Percentiles rank a stretch among this genome's conserved stretches.
Conservation (phyloP, 2,797 vertebrate species). For the Coilia nasus region DNA sequence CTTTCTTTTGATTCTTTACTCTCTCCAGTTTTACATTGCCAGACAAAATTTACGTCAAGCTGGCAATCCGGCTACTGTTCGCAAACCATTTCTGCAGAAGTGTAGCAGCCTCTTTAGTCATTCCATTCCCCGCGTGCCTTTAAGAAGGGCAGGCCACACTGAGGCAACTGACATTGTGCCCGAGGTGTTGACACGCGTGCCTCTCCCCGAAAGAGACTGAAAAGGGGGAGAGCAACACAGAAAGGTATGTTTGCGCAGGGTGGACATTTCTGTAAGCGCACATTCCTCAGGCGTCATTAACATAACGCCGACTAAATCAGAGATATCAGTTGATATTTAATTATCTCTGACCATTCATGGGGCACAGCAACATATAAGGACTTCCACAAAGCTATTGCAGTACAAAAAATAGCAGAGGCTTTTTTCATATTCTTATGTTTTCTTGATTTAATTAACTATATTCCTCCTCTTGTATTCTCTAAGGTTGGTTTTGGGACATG, state of each 20-base stretch:
- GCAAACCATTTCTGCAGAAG: too few relatives aligned
- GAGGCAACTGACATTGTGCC: neutral
- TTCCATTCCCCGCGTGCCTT: neutral
- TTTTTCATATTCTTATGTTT: too few relatives aligned
- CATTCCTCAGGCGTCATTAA: constrained; percentile 77
- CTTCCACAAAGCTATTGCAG: neutral
- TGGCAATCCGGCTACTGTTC: too few relatives aligned
- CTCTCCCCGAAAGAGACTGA: neutral
- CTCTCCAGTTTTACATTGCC: too few relatives aligned
- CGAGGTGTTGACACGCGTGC: neutral
- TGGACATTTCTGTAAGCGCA: constrained; percentile 61
- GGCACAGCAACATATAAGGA: neutral
- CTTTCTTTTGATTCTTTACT: too few relatives aligned
- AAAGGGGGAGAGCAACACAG: neutral
- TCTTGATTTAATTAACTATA: neutral
- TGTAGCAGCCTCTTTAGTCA: neutral
- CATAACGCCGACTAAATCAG: constrained; percentile 56
- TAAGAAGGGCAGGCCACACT: neutral
- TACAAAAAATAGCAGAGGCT: neutral
- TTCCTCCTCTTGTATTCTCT: neutral
- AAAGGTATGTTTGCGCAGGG: constrained; percentile 59
- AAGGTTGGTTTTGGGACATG: neutral
- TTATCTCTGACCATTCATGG: neutral
- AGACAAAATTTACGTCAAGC: too few relatives aligned
- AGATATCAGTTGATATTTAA: neutral